phyloP scores from a whole-genome alignment of 2,888 invertebrate genomes.

The Pyrrhosoma nymphula region DNA sequence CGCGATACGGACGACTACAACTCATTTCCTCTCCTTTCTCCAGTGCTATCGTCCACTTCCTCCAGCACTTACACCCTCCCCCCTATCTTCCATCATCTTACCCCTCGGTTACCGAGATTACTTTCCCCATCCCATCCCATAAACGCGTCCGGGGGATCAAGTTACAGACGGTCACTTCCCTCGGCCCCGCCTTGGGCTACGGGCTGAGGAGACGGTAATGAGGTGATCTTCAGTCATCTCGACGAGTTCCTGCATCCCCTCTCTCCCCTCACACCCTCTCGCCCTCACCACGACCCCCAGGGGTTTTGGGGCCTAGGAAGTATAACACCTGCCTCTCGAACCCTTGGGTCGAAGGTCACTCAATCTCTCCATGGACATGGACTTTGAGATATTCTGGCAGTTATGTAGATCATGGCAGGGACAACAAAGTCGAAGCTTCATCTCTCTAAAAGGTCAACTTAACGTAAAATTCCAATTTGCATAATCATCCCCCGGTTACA shows the following conservation, averaged over 20 bases:
- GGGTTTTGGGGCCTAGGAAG: neutral
- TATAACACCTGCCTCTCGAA: neutral
- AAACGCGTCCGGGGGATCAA: neutral
- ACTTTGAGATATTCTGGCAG: neutral
- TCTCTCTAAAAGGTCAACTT: neutral
- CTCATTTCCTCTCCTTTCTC: conserved; percentile 1
- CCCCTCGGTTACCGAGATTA: neutral
- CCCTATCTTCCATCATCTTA: neutral
- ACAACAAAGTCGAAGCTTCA: neutral
- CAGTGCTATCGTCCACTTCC: neutral
- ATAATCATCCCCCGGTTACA: neutral
- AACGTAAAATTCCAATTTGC: neutral
- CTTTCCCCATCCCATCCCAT: neutral
- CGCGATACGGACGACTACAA: neutral
- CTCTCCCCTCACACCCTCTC: neutral
- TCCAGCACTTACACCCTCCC: neutral
- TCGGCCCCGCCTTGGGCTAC: conserved; percentile 19
- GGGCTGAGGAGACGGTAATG: conserved; percentile 34
- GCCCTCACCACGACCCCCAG: neutral
- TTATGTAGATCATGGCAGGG: neutral
- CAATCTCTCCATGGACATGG: neutral
- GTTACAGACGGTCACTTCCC: conserved; percentile 41
- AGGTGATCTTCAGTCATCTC: conserved; percentile 45
- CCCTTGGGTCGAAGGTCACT: neutral
- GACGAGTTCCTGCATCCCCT: neutral